Evolutionary conservation across 1,140 invertebrate species (phyloP).

Genomic region (Drosophila elegans): DNA sequence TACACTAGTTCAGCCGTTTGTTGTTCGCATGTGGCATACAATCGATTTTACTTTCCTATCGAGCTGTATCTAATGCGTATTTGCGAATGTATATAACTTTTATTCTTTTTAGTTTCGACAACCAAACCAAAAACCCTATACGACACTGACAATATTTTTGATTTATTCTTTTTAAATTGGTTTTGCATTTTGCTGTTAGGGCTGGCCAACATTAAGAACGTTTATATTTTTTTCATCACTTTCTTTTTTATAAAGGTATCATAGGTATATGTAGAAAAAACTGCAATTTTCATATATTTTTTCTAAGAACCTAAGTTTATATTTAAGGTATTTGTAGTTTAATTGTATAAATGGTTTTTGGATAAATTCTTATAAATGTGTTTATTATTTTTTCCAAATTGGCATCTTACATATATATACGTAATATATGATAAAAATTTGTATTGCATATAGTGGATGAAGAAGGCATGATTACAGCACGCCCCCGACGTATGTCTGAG

Average conservation of each 20-base stretch:
- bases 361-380: slow-evolving; percentile 52
- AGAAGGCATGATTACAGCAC: slow-evolving; percentile 89
- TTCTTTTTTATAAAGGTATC: slow-evolving; percentile 8
- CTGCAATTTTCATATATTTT: slow-evolving; percentile 4
- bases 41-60: slow-evolving; percentile 28
- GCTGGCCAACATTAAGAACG: slow-evolving; percentile 1
- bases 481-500: slow-evolving; percentile 96
- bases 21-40: slow-evolving; percentile 35
- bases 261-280: slow-evolving; percentile 6
- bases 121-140: slow-evolving; percentile 5
- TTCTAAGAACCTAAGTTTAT: slow-evolving; percentile 26
- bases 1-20: slow-evolving; percentile 38
- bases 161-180: slow-evolving; percentile 9
- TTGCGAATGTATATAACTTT: slow-evolving; percentile 42
- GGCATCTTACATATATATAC: slow-evolving; percentile 68
- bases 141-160: slow-evolving; percentile 13
- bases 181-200: slow-evolving; percentile 39
- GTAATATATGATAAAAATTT: slow-evolving; percentile 59
- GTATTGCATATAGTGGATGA: slow-evolving; percentile 85
- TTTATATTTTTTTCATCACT: background rate
- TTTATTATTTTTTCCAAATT: slow-evolving; percentile 76
- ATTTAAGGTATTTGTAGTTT: slow-evolving; percentile 34
- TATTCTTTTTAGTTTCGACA: slow-evolving; percentile 15
- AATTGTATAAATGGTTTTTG: slow-evolving; percentile 19
- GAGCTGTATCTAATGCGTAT: slow-evolving; percentile 45